These are phyloP conservation scores for Echiichthys vipera DNA, from an alignment of 2,797 vertebrate species.

Conservation along the genomic window DNA sequence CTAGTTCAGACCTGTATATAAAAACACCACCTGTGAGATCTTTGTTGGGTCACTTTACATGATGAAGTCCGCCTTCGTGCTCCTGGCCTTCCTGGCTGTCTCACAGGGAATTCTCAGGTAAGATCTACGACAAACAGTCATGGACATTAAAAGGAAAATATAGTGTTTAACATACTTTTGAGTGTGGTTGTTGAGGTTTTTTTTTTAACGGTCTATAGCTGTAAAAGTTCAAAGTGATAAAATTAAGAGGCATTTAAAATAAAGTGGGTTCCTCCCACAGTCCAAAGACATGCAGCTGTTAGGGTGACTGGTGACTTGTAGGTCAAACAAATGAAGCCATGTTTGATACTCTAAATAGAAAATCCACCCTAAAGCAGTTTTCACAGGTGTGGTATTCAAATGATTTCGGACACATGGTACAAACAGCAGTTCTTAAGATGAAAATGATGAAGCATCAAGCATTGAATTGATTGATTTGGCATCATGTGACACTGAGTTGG, in stretches of 20 bases:
- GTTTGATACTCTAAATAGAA: not conserved
- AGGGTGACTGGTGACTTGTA: too few species aligned
- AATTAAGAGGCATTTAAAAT: not conserved
- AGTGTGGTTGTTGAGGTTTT: not conserved
- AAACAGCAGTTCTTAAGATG: not conserved
- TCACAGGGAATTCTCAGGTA: conserved; percentile 30
- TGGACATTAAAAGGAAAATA: not conserved
- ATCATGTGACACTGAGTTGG: not conserved
- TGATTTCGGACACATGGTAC: not conserved
- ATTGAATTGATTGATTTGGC: not conserved
- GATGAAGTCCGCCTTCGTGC: conserved; percentile 43
- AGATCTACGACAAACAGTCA: not conserved
- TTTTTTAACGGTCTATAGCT: not conserved
- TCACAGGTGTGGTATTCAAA: not conserved
- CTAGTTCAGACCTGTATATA: conserved; percentile 10
- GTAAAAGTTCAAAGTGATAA: not conserved
- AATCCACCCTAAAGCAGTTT: not conserved
- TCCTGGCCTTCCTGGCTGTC: conserved; percentile 4
- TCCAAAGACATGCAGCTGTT: too few species aligned
- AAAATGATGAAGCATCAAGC: not conserved
- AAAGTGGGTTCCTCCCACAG: too few species aligned
- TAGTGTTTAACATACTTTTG: not conserved
- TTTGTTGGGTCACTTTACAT: not conserved
- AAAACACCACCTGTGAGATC: not conserved
- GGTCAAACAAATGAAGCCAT: too few species aligned